Base-by-base conservation (phyloP, 2,888 invertebrate genomes). In the Hyposoter dolosus region DNA sequence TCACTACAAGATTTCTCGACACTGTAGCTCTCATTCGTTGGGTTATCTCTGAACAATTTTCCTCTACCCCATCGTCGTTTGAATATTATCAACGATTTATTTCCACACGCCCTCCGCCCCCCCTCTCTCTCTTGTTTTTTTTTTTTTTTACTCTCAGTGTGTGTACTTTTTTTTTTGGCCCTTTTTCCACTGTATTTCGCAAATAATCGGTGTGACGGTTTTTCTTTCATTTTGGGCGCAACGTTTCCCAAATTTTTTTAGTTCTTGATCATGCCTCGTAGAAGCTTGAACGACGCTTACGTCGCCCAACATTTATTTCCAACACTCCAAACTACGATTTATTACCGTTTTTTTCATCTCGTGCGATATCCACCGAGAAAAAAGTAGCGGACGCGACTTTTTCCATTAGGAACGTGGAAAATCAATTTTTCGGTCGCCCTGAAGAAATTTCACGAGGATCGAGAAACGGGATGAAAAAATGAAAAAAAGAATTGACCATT, bases 21-120 rank as follows among this genome's bases (percentile, higher is more conserved):
- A 79, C 79, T 74, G 75, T 68, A 75, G 79, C 75, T 84, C 83
- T 84, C 83, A 84, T 84, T 74, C 79, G 72, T 84, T 74, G 83
- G 72, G 71, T 83, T 76, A 77, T 75, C 40, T 75, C 56, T 28
- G 56, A 66, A 74, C 74, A 65, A 68, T 53, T 45, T 71, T 76
- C 65, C 65, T 76, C 43, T 68, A 71, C 56, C 60, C 72, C 60
- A 50, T 65, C 65, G 65, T 68, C 69, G 12, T 15, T 32, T 15
- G 23, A 50, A 45, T 69, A 50, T 65, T n/a, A 76, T 72, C 69
- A 75, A 82, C 53, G 63, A 74, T 83, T 68, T 40, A 80, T 68
- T 47, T 28, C 32, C 80, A 71, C 50, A 17, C 50, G 17, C 50
- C 28, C 45, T 1, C 12, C 5, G 12, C 40, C 40, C 71, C 35